Evolutionary conservation across 2,113 vertebrate species (phyloP).

Genomic region (Corvus moneduloides): DNA sequence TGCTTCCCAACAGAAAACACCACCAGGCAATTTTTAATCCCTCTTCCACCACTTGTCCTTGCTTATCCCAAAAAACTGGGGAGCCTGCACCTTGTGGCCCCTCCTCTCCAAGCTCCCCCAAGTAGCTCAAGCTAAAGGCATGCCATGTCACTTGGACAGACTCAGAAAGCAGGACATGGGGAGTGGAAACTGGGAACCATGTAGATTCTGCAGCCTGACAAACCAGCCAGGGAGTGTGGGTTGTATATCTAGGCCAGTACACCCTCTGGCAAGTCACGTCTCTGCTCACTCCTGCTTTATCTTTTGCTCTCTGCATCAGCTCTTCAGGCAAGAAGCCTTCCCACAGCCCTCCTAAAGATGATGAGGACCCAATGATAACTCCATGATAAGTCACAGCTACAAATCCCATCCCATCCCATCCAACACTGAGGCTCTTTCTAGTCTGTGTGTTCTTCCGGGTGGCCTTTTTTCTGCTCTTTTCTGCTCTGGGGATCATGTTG

Average conservation of each 20-base stretch:
- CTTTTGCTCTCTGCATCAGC: background rate
- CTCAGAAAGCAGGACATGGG: background rate
- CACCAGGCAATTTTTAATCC: background rate
- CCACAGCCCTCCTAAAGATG: background rate
- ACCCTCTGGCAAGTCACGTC: background rate
- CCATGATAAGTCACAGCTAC: background rate
- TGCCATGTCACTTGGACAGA: background rate
- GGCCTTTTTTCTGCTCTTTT: background rate
- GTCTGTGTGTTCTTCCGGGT: background rate
- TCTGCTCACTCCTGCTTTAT: background rate
- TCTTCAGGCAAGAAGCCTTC: background rate
- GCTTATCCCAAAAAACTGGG: background rate
- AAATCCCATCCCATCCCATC: background rate
- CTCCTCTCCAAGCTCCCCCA: background rate
- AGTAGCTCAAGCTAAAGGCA: background rate
- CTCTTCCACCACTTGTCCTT: background rate
- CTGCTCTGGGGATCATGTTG: background rate
- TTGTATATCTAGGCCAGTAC: background rate
- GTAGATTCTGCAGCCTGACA: background rate
- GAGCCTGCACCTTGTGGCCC: background rate
- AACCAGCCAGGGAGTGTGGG: background rate
- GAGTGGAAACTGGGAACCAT: background rate
- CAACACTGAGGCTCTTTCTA: background rate
- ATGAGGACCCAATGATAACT: fast-evolving
- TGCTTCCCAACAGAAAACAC: background rate